Base-by-base conservation (phyloP, 2,888 invertebrate species). In the Scaeva pyrastri region DNA sequence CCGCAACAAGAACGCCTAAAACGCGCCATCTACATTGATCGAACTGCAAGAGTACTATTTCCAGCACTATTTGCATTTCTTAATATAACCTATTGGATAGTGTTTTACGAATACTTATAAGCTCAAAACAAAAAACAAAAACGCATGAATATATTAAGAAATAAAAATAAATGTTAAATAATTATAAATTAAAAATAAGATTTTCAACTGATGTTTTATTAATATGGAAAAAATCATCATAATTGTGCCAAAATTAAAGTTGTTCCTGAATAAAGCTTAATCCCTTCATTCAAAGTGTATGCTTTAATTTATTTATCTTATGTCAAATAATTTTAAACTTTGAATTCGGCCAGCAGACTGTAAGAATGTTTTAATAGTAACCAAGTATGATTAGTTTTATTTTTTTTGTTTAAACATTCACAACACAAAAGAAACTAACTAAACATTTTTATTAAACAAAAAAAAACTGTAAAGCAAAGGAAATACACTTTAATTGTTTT, bases 91-190 rank as follows among this genome's bases (percentile, higher is more conserved):
- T 96, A 96, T 90, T 96, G 96, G 96, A 94, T 95, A 89, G 93
- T 95, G 90, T 96, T 96, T 91, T 95, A 95, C 76, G 95, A 96
- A 90, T 96, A 95, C 91, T 94, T 95, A 90, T 95, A 94, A 93
- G 90, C 19, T 72, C 4, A 72, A 45, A n/a, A 43, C n/a, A 43
- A 1, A 23, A n/a, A 23, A 23, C 39, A 16, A 41, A 26, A 39
- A 48, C 10, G 16, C 31, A 56, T 48, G 45, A 45, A 66, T 60
- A 58, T 41, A 43, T 39, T 62, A 64, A 75, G 66, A 6, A n/a
- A 31, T 31, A 66, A 50, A 36, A 55, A 36, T 52, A 77, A 77
- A 48, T 78, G 31, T 56, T 39, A 68, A 60, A 68, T 55, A 60
- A 58, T 50, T 50, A 50, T 68, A 68, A 26, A 41, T 55, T 31